phyloP scores from a whole-genome alignment of 1,140 invertebrate species.

The Brachionus angularis region DNA sequence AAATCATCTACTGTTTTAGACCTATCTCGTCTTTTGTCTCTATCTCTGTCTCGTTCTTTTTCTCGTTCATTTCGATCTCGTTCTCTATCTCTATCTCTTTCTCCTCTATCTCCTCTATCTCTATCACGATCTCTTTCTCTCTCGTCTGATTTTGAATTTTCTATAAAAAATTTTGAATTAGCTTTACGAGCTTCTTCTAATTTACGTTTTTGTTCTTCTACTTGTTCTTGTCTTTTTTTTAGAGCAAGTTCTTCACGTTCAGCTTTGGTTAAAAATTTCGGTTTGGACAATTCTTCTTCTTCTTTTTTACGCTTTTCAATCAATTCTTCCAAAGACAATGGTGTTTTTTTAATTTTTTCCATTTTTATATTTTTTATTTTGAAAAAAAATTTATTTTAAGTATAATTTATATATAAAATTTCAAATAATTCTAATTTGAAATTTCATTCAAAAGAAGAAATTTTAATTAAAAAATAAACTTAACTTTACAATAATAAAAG shows the following conservation, averaged over 20 bases:
- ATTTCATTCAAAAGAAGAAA: too few species aligned
- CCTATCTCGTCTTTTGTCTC: slow-evolving; percentile 48
- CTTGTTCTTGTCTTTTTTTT: slow-evolving; percentile 77
- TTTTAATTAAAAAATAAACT: too few species aligned
- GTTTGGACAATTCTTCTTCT: slow-evolving; percentile 74
- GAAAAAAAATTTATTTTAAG: too few species aligned
- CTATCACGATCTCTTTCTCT: slow-evolving; percentile 51
- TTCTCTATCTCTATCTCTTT: slow-evolving; percentile 49
- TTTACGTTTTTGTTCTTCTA: slow-evolving; percentile 65
- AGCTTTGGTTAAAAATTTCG: slow-evolving; percentile 93
- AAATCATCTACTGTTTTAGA: neutral
- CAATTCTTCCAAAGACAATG: slow-evolving; percentile 89
- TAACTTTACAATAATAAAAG: too few species aligned
- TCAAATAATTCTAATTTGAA: too few species aligned
- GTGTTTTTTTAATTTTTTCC: slow-evolving; percentile 60
- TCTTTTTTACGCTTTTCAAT: slow-evolving; percentile 92
- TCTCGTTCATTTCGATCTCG: slow-evolving; percentile 50
- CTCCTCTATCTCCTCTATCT: slow-evolving; percentile 46
- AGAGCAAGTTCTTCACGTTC: slow-evolving; percentile 83
- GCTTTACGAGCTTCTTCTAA: slow-evolving; percentile 70
- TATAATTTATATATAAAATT: too few species aligned
- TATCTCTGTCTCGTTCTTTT: slow-evolving; percentile 50
- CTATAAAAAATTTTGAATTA: slow-evolving; percentile 62
- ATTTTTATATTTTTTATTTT: too few species aligned
- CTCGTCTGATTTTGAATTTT: slow-evolving; percentile 58